phyloP scores from a whole-genome alignment of 1,140 invertebrate species.

The Magallana angulata region DNA sequence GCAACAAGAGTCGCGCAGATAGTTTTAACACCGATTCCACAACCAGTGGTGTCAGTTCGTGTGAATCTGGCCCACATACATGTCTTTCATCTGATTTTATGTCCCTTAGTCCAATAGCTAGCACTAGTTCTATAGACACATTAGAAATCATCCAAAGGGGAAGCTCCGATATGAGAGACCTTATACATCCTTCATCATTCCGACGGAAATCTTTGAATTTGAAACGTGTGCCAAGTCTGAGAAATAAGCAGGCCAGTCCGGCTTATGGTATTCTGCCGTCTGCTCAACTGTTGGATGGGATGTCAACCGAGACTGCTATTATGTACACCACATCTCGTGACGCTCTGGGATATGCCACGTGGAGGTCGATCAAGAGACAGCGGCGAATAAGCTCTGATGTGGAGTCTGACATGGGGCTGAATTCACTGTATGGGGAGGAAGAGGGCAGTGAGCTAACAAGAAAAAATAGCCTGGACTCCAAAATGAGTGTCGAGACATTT shows the following conservation, averaged over 20 bases:
- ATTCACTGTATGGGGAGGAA: conserved; percentile 60
- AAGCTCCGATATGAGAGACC: conserved; percentile 60
- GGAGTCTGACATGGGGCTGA: conserved; percentile 69
- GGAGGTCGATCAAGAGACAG: conserved; percentile 86
- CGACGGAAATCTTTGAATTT: conserved; percentile 73
- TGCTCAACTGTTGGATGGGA: conserved; percentile 49
- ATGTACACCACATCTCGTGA: conserved; percentile 76
- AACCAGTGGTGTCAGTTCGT: conserved; percentile 88
- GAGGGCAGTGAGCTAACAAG: conserved; percentile 47
- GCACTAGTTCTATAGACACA: conserved; percentile 62
- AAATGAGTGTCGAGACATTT: conserved; percentile 47
- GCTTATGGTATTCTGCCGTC: conserved; percentile 59
- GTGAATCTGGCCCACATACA: conserved; percentile 84
- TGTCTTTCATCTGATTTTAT: conserved; percentile 56
- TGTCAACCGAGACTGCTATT: conserved; percentile 63
- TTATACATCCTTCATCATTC: conserved; percentile 73
- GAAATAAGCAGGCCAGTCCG: conserved; percentile 62
- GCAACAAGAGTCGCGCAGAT: conserved; percentile 77
- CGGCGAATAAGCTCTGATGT: conserved; percentile 77
- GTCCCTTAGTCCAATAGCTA: conserved; percentile 70
- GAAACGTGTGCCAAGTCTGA: conserved; percentile 72
- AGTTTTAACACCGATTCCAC: conserved; percentile 86
- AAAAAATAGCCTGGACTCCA: conserved; percentile 63
- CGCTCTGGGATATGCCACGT: conserved; percentile 88
- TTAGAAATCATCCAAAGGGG: conserved; percentile 50